These are phyloP conservation scores for Antheraea assamensis DNA, from an alignment of 2,888 invertebrate species.

Conservation along the genomic window DNA sequence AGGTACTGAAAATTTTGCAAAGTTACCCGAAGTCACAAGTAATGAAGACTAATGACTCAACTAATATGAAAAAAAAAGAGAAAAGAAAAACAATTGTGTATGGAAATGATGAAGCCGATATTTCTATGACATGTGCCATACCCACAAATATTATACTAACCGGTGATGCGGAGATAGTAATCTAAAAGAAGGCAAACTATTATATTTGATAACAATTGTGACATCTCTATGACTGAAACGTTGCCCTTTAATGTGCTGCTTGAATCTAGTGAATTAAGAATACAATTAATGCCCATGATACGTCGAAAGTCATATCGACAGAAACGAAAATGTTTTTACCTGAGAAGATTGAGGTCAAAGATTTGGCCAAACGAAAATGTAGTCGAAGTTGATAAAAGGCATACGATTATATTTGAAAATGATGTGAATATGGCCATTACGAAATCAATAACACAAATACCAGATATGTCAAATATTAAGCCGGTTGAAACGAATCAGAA, in stretches of 20 bases:
- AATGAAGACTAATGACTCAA: neutral
- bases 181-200: constrained; percentile 14
- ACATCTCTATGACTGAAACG: constrained; percentile 26
- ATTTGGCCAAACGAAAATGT: neutral
- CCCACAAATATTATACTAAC: constrained; percentile 24
- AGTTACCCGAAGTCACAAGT: constrained; percentile 37
- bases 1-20: constrained; percentile 40
- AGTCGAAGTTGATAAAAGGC: constrained; percentile 12
- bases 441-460: neutral
- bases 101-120: constrained; percentile 30
- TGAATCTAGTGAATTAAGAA: constrained; percentile 17
- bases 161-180: constrained; percentile 9
- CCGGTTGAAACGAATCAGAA: neutral
- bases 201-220: constrained; percentile 23
- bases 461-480: neutral
- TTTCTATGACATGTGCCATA: constrained; percentile 36
- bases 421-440: constrained; percentile 16
- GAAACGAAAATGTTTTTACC: neutral
- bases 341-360: neutral
- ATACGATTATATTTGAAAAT: neutral
- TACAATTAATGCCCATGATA: neutral
- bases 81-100: constrained; percentile 35
- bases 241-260: constrained; percentile 30
- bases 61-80: neutral
- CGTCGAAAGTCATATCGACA: neutral